A percentile compares a stretch with the other conserved stretches of the same genome.
Conservation (phyloP, 2,888 invertebrate genomes). For the Philopedon plagiatum region DNA sequence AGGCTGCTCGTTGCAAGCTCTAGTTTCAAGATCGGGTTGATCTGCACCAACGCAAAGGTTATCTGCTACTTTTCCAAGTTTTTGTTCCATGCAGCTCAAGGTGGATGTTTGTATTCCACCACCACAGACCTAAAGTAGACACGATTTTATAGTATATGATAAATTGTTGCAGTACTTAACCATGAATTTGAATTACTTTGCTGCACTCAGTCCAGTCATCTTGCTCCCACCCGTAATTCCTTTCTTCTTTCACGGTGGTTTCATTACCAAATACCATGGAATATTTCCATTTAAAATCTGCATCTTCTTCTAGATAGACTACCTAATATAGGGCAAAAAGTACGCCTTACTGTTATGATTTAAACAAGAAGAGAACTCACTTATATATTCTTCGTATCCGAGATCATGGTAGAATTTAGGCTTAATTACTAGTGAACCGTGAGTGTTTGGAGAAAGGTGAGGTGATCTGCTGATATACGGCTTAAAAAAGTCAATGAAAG, state of each 20-base stretch:
- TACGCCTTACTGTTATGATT: no score
- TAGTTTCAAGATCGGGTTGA: constrained; percentile 13
- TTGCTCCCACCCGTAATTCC: constrained; percentile 31
- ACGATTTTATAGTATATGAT: no score
- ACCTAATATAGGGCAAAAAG: constrained; percentile 24
- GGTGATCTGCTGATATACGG: no score
- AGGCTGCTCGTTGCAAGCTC: constrained; percentile 30
- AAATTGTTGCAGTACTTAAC: no score
- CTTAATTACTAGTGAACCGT: no score
- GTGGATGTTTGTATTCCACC: constrained; percentile 32
- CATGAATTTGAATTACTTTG: constrained; percentile 21
- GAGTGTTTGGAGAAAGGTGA: no score
- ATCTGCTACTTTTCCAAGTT: constrained; percentile 25
- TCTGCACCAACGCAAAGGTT: constrained; percentile 19
- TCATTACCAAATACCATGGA: constrained; percentile 33
- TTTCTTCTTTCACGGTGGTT: constrained; percentile 26
- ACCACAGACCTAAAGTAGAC: constrained; percentile 23
- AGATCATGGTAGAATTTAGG: no score
- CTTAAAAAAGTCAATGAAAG: no score
- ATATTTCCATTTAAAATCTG: constrained; percentile 33
- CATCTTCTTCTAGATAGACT: constrained; percentile 14
- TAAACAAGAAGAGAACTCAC: no score
- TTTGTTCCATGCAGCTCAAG: constrained; percentile 27
- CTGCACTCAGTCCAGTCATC: constrained; percentile 35
- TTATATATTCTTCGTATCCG: no score